Base-by-base conservation (phyloP, 2,113 vertebrate species). In the Elaphurus davidianus region DNA sequence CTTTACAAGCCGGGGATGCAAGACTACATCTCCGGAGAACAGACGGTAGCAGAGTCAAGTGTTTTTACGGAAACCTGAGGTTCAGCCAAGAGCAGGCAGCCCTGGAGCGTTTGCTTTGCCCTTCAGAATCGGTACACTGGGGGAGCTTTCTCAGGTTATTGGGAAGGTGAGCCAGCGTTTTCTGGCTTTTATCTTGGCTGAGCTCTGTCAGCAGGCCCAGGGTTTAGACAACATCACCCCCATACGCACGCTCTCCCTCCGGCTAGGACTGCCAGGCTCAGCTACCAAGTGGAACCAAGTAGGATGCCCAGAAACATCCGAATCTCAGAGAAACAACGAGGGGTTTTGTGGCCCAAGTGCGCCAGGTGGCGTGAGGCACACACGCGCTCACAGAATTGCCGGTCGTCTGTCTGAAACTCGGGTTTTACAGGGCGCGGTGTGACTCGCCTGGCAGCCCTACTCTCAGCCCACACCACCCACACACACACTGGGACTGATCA, bases 401-500 rank as follows among this genome's bases (percentile, higher is more conserved):
- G 1, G 1, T 13, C 3, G 33, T 30, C 60, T 27, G 12, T 27
- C 30, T 6, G 27, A 15, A 2, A 14, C 36, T 43, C 36, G 9
- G 47, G 47, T 8, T 9, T 54, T 0, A 13, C 84, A 13, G 13
- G n/a, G 62, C 3, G 84, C 33, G 9, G 2, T 3, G 64, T 6
- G 0, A 1, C 5, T 2, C 0, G 7, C 5, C 45, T 9, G 88
- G 40, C 14, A 27, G 67, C 47, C n/a, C 21, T 2, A 0, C 45
- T 8, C 21, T 23, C 21, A 16, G 23, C 95, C 90, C 45, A 89
- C 28, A 7, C 7, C 17, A 1, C 57, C 40, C 21, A 28, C 9
- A 1, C 0, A 0, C 27, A 12, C 6, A 0, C 57, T 3, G 27
- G 2, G 36, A 1, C 19, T 5, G 4, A 0, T 6, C n/a, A n/a